Evolutionary conservation across 2,888 invertebrate genomes (phyloP).

Genomic region (Euzophera pinguis): DNA sequence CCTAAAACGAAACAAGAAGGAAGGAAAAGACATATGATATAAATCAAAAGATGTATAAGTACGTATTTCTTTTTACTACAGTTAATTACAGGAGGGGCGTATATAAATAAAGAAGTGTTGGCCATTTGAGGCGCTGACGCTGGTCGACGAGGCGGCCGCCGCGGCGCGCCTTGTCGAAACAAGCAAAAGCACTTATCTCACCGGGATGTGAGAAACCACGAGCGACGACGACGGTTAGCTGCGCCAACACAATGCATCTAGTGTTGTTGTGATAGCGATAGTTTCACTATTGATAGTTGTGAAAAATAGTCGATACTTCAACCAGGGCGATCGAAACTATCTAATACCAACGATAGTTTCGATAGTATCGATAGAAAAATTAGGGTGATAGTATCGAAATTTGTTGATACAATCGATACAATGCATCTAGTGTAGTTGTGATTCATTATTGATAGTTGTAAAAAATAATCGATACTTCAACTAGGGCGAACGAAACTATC

Average conservation of each 20-base stretch:
- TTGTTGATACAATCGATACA: no score
- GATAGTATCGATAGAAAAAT: no score
- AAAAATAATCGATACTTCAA: no score
- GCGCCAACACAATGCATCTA: conserved; percentile 60
- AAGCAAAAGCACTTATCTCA: conserved; percentile 80
- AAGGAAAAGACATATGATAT: conserved; percentile 51
- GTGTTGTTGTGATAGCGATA: no score
- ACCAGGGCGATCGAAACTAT: no score
- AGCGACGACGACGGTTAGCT: conserved; percentile 67
- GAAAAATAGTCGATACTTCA: no score
- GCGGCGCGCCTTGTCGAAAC: conserved; percentile 72
- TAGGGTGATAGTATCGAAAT: no score
- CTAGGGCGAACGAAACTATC: no score
- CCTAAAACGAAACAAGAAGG: conserved; percentile 34
- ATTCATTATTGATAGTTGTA: no score
- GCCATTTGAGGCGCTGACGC: conserved; percentile 54
- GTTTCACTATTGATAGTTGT: no score
- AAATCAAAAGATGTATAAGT: conserved; percentile 55
- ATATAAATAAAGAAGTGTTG: conserved; percentile 73
- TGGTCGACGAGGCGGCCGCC: conserved; percentile 55
- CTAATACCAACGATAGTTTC: no score
- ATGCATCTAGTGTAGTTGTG: no score
- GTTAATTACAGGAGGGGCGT: conserved; percentile 73
- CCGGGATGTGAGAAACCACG: conserved; percentile 72
- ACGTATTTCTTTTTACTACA: conserved; percentile 68